Percentiles rank a stretch among this genome's conserved stretches.
phyloP scores from a whole-genome alignment of 2,888 invertebrate genomes.

The Gisinianus flammeolus region DNA sequence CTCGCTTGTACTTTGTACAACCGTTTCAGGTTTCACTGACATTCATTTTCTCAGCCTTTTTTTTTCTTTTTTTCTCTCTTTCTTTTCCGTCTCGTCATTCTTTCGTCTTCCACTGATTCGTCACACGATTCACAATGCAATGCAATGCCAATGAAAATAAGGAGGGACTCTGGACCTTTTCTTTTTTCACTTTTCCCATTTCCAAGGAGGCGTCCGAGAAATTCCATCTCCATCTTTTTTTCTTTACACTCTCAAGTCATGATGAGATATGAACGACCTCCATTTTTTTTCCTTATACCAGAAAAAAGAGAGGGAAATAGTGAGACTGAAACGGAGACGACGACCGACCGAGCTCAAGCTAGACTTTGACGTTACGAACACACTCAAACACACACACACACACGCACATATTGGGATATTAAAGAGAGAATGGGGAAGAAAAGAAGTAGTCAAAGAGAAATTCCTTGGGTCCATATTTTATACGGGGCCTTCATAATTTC shows the following conservation, averaged over 20 bases:
- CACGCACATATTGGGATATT: background rate
- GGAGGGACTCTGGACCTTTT: background rate
- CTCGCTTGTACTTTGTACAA: too few relatives aligned
- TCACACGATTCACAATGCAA: too few relatives aligned
- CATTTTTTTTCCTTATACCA: too few relatives aligned
- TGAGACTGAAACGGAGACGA: background rate
- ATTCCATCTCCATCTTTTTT: background rate
- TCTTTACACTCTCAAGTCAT: background rate
- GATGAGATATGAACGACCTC: too few relatives aligned
- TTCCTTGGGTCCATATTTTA: constrained; percentile 31
- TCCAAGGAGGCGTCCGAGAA: background rate
- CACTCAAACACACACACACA: too few relatives aligned
- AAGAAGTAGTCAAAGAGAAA: constrained; percentile 10
- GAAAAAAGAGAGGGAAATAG: too few relatives aligned
- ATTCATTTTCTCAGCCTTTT: too few relatives aligned
- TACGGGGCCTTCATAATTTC: constrained; percentile 34
- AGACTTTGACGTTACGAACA: too few relatives aligned
- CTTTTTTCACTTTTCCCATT: background rate
- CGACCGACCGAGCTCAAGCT: background rate
- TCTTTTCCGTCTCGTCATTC: background rate
- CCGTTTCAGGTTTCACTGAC: too few relatives aligned
- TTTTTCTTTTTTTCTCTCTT: too few relatives aligned
- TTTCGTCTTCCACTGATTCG: too few relatives aligned
- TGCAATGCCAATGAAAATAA: too few relatives aligned
- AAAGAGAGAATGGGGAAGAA: background rate